phyloP scores from a whole-genome alignment of 2,113 vertebrate genomes.

The Forbesichthys papilliferus region DNA sequence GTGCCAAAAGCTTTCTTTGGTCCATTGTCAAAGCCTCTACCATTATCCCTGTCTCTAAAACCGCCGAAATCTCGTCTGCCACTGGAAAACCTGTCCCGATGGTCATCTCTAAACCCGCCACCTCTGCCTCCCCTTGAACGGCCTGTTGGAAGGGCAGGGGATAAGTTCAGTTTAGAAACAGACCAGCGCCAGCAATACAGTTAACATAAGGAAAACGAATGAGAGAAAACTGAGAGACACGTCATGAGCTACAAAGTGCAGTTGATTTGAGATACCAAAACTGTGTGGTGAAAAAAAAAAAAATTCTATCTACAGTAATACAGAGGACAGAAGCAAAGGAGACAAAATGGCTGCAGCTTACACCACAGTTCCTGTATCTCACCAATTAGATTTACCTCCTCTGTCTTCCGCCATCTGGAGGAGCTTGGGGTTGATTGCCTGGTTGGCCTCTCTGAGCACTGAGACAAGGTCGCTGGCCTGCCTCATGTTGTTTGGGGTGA shows the following conservation, averaged over 20 bases:
- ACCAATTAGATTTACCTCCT: constrained; percentile 92
- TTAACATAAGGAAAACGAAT: background rate
- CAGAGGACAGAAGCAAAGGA: background rate
- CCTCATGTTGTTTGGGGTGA: constrained; percentile 98
- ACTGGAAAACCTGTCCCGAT: constrained; percentile 90
- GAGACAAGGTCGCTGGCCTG: constrained; percentile 97
- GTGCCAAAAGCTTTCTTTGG: constrained; percentile 88
- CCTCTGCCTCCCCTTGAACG: constrained; percentile 96
- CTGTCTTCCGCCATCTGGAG: constrained; percentile 98
- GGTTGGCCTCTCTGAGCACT: constrained; percentile 99
- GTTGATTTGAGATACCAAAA: background rate
- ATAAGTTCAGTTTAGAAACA: background rate
- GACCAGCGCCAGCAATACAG: background rate
- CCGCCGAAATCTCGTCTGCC: constrained; percentile 90
- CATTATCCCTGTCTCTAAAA: constrained; percentile 92
- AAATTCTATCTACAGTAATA: constrained; percentile 5
- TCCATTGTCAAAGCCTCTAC: constrained; percentile 85
- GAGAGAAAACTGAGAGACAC: background rate
- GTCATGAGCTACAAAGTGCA: background rate
- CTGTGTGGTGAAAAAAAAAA: constrained; percentile 1
- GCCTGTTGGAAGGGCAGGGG: constrained; percentile 72
- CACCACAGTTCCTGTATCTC: constrained; percentile 78
- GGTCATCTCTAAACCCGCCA: constrained; percentile 86
- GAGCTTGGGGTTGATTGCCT: constrained; percentile 99
- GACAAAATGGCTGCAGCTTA: constrained; percentile 47